phyloP scores from a whole-genome alignment of 1,140 invertebrate genomes.

The Cyphomyrmex costatus region DNA sequence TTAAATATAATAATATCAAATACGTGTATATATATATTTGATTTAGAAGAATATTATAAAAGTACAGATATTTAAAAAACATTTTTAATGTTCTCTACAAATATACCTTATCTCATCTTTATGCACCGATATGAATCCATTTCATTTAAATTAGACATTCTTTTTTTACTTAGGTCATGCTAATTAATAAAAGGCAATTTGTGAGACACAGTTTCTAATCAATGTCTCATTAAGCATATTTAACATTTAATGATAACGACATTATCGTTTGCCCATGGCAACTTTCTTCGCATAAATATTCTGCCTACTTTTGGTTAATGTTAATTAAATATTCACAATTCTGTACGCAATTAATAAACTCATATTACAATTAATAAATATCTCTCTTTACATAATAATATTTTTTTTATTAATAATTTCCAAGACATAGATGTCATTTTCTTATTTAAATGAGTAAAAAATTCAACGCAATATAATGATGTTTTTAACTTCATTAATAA shows the following conservation, averaged over 20 bases:
- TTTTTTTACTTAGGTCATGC: neutral
- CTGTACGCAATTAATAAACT: slow-evolving; percentile 18
- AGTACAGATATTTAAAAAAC: neutral
- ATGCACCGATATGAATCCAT: neutral
- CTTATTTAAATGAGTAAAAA: neutral
- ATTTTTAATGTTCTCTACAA: neutral
- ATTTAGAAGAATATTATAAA: neutral
- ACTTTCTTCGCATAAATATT: slow-evolving; percentile 1
- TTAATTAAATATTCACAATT: slow-evolving; percentile 30
- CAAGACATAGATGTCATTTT: neutral
- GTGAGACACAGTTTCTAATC: slow-evolving; percentile 42
- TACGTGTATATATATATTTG: too few relatives aligned
- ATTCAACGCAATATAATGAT: neutral
- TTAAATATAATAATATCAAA: too few relatives aligned
- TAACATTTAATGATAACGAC: slow-evolving; percentile 30
- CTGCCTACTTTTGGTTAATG: neutral
- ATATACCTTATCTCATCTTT: neutral
- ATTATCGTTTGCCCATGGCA: slow-evolving; percentile 26
- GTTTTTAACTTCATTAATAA: neutral
- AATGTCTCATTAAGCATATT: slow-evolving; percentile 45
- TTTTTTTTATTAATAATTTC: neutral
- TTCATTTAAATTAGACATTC: neutral
- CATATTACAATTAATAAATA: slow-evolving; percentile 5
- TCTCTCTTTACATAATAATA: neutral
- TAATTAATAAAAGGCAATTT: slow-evolving; percentile 39